Evolutionary conservation across 2,888 invertebrate species (phyloP).

Genomic region (Catocala sponsa): DNA sequence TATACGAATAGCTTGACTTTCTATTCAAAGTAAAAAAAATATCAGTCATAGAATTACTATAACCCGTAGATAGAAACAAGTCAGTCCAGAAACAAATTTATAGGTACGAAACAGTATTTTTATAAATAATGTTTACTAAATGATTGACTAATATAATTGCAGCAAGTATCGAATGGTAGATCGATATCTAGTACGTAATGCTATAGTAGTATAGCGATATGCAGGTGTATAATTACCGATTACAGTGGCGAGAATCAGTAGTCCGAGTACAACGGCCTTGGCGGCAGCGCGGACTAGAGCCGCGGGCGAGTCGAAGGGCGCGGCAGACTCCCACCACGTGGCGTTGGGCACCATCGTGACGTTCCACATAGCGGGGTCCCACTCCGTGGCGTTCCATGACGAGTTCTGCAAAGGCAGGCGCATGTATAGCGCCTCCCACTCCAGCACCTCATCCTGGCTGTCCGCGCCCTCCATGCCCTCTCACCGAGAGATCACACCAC

Average conservation of each 20-base stretch:
- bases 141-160: not conserved
- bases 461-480: slow-evolving; percentile 85
- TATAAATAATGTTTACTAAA: too few species aligned
- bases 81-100: too few species aligned
- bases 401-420: slow-evolving; percentile 72
- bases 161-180: not conserved
- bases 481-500: slow-evolving; percentile 77
- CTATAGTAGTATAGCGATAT: slow-evolving; percentile 3
- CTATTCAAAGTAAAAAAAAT: too few species aligned
- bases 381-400: slow-evolving; percentile 75
- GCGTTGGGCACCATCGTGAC: slow-evolving; percentile 70
- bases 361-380: slow-evolving; percentile 73
- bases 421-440: slow-evolving; percentile 80
- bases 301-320: slow-evolving; percentile 83
- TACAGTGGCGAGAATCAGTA: slow-evolving; percentile 89
- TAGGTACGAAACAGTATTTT: too few species aligned
- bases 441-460: slow-evolving; percentile 73
- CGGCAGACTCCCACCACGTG: slow-evolving; percentile 79
- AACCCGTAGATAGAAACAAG: too few species aligned
- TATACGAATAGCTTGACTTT: too few species aligned
- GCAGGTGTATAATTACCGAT: slow-evolving; percentile 79
- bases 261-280: slow-evolving; percentile 88
- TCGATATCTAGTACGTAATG: not conserved
- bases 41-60: too few species aligned
- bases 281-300: slow-evolving; percentile 89